Conservation (phyloP, 2,888 invertebrate species). For the Callyntrura sp. region DNA sequence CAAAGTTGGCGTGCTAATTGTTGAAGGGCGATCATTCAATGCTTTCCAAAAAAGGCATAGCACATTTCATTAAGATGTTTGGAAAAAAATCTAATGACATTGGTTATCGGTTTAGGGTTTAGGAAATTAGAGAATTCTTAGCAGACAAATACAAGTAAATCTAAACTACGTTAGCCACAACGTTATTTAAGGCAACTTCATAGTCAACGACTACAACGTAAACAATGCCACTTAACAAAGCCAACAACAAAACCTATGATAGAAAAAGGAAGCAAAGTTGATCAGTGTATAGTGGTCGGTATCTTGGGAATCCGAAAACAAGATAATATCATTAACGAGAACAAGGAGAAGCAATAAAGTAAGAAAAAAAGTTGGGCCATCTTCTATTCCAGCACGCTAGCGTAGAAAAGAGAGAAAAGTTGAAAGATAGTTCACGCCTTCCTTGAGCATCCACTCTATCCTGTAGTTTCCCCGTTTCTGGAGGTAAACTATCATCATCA, state of each 20-base stretch:
- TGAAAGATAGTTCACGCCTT: slow-evolving; percentile 28
- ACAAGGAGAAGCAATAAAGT: not conserved
- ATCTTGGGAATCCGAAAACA: not conserved
- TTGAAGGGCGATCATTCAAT: too few species aligned
- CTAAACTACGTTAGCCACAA: too few species aligned
- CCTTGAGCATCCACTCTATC: slow-evolving; percentile 27
- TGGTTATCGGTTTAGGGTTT: too few species aligned
- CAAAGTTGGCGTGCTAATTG: too few species aligned
- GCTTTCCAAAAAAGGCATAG: too few species aligned
- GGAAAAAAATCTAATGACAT: too few species aligned
- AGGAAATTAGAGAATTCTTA: too few species aligned
- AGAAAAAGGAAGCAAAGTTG: not conserved
- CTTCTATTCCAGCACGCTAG: not conserved
- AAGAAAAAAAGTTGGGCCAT: not conserved
- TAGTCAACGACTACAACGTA: too few species aligned
- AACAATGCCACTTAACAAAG: not conserved
- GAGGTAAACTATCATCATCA: too few species aligned
- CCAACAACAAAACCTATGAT: not conserved
- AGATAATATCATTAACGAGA: not conserved
- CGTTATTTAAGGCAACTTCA: too few species aligned
- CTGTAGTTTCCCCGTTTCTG: not conserved
- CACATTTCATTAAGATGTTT: too few species aligned
- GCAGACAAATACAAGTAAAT: too few species aligned
- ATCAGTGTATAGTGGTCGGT: not conserved
- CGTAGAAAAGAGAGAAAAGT: slow-evolving; percentile 10